Conservation (phyloP, 2,888 invertebrate species). For the Campoplex capitator region DNA sequence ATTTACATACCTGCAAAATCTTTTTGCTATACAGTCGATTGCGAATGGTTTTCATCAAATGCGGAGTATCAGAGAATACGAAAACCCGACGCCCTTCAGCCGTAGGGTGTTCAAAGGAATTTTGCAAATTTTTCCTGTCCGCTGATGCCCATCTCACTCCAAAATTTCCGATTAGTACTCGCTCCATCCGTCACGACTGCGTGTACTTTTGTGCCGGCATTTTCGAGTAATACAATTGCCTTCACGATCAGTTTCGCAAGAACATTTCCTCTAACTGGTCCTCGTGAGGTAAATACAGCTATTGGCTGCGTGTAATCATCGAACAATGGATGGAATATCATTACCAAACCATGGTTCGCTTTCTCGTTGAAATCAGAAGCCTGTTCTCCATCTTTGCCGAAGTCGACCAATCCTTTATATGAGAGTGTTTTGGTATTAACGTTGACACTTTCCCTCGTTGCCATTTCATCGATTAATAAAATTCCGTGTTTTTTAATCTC, state of each 20-base stretch:
- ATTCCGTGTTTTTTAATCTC: conserved; percentile 66
- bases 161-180: conserved; percentile 70
- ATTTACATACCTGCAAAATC: conserved; percentile 31
- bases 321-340: conserved; percentile 68
- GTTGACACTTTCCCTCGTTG: conserved; percentile 60
- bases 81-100: conserved; percentile 62
- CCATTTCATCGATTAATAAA: conserved; percentile 70
- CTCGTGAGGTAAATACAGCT: conserved; percentile 67
- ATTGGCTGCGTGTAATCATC: conserved; percentile 68
- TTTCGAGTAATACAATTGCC: conserved; percentile 67
- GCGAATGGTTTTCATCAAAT: conserved; percentile 64
- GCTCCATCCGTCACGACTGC: conserved; percentile 70
- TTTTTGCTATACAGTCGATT: conserved; percentile 58
- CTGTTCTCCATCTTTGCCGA: conserved; percentile 55
- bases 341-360: conserved; percentile 66
- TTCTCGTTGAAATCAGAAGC: conserved; percentile 57
- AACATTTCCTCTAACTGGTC: conserved; percentile 56
- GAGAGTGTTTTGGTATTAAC: conserved; percentile 60
- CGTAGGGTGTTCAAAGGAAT: conserved; percentile 60
- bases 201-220: conserved; percentile 68
- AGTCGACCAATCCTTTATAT: conserved; percentile 64
- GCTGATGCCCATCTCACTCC: conserved; percentile 63
- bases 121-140: conserved; percentile 45
- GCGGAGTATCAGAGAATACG: conserved; percentile 72
- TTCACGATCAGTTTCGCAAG: conserved; percentile 64